Evolutionary conservation across 2,888 invertebrate genomes (phyloP).

Genomic region (Drosophila paranaensis): DNA sequence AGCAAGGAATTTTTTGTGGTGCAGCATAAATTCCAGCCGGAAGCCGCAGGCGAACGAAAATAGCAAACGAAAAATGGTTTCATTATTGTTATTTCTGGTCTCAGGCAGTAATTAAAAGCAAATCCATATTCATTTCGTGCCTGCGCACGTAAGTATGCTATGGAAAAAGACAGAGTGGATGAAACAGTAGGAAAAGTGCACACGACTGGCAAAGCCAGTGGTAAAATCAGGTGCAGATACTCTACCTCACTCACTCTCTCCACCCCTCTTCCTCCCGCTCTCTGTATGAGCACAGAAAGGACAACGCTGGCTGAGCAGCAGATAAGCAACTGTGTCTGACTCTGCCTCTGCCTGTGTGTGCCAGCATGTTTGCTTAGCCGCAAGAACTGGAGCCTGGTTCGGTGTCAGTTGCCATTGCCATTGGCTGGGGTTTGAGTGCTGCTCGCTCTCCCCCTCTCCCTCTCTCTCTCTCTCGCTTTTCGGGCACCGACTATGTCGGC

Average conservation of each 20-base stretch:
- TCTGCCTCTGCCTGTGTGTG: constrained; percentile 11
- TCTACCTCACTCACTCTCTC: constrained; percentile 31
- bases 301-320: constrained; percentile 41
- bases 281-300: constrained; percentile 37
- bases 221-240: constrained; percentile 21
- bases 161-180: background rate
- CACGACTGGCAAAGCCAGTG: background rate
- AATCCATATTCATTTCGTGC: constrained; percentile 77
- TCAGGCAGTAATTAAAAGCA: constrained; percentile 71
- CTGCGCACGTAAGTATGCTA: constrained; percentile 48
- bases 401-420: constrained; percentile 9
- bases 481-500: constrained; percentile 46
- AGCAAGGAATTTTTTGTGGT: background rate
- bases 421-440: constrained; percentile 13
- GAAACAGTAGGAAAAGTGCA: background rate
- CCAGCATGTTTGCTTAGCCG: constrained; percentile 59
- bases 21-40: constrained; percentile 12
- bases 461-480: background rate
- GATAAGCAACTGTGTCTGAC: constrained; percentile 36
- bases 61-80: constrained; percentile 35
- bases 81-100: constrained; percentile 9
- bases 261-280: background rate
- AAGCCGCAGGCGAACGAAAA: constrained; percentile 28
- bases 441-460: background rate
- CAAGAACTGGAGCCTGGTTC: constrained; percentile 36